Evolutionary conservation across 2,113 vertebrate species (phyloP), one percentile per base, ranked within the genome.

Genomic region (Felis chaus): DNA sequence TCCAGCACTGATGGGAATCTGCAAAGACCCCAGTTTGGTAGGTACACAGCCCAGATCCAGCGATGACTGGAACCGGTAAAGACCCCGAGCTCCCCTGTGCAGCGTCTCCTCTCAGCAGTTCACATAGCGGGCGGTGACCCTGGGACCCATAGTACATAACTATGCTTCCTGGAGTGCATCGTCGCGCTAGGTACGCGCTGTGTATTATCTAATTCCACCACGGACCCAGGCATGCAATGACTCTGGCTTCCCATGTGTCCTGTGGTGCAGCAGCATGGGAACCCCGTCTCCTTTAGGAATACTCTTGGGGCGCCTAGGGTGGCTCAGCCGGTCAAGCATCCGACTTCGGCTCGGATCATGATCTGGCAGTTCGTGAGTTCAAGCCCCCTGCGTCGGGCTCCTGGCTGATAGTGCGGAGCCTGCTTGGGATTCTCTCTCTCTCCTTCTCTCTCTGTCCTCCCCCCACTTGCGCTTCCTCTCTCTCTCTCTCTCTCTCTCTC

Each of bases 311-410:
- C 7, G 57, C 57, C 57, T 21, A 21, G 57, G 21, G 21, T 21
- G 57, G 57, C 57, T 61, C 57, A 7, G 57, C 23, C 57, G 3
- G 21, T 61, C 8, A 61, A 23, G 57, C 57, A 3, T 61, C 57
- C 0, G 1, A 61, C 57, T 61, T 21, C 7, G 57, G 2, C 21
- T 61, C 0, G 8, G 57, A 18, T 8, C 57, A 3, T 10, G 57
- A 61, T 61, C 8, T 23, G 21, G 57, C 2, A 7, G 57, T 61
- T 61, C 57, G 8, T 61, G 57, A 61, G 57, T 61, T 61, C 57
- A 23, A 61, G 21, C 57, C 57, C 57, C 21, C 57, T 1, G 21
- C 6, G 1, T 61, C 8, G 21, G 21, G 57, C 21, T 61, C 21
- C 57, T 8, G 21, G 57, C 57, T 57, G 19, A 57, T 57, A 57